Evolutionary conservation across 2,888 invertebrate genomes (phyloP), one percentile per base, ranked within the genome.

Genomic region (Trichopria drosophilae): DNA sequence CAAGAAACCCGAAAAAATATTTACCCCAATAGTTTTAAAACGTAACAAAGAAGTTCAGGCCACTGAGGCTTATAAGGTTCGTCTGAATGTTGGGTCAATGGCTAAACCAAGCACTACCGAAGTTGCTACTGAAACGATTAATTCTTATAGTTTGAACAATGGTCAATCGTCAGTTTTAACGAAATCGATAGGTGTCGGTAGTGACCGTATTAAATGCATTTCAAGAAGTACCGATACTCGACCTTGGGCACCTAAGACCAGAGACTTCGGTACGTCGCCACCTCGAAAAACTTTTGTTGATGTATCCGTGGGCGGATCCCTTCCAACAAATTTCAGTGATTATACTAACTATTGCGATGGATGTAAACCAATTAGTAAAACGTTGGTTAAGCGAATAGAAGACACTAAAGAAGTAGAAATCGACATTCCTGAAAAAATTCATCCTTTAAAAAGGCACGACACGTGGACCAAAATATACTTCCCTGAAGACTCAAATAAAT

Each of bases 331-430:
- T 32, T 75, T 76, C 0, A 78, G 79, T 22, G 75, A 79, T 10
- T 77, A 79, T 29, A 79, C 78, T 19, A 80, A 80, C 59, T 80
- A 80, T 59, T 83, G 83, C 75, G 83, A 83, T 66, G 82, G 82
- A 54, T 83, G 83, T 65, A 81, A 81, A 63, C 80, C 80, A 60
- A 79, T 78, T 28, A 81, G 81, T 9, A 80, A 79, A 52, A 76
- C 76, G 52, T 71, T 82, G 55, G 81, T 81, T 10, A 78, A 78
- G 57, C 68, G 71, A 23, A 70, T 72, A 10, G 63, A 62, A 4
- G 68, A 64, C 12, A 68, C 64, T 28, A 59, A 58, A 2, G 67
- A 69, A 22, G n/a, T n/a, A n/a, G n/a, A n/a, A n/a, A n/a, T n/a
- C n/a, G n/a, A n/a, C n/a, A n/a, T n/a, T n/a, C n/a, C n/a, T n/a